Conservation (phyloP, 2,888 invertebrate genomes). For the Encarsia formosa region DNA sequence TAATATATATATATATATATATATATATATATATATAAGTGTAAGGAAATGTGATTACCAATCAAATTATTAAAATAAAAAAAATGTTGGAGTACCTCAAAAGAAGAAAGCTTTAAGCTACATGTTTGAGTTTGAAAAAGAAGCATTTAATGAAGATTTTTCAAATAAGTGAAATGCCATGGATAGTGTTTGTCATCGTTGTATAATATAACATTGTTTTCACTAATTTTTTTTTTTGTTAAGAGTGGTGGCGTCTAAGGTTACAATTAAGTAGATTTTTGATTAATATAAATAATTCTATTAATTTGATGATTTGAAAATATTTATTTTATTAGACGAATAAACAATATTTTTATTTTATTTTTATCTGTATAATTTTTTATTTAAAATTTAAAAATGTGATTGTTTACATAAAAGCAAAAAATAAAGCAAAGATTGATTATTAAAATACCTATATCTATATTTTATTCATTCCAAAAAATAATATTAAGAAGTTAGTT, state of each 20-base stretch:
- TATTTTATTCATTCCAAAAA: too few species aligned
- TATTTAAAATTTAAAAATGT: constrained; percentile 1
- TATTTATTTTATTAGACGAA: constrained; percentile 23
- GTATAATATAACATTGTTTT: constrained; percentile 24
- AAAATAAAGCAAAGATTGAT: too few species aligned
- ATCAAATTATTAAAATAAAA: constrained; percentile 12
- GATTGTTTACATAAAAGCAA: too few species aligned
- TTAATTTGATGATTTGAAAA: constrained; percentile 17
- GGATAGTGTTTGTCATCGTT: constrained; percentile 20
- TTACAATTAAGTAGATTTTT: constrained; percentile 20
- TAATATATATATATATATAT: too few species aligned
- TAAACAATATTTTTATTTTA: constrained; percentile 18
- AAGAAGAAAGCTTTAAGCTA: neutral
- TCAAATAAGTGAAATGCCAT: constrained; percentile 19
- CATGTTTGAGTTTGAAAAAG: constrained; percentile 11
- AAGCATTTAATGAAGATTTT: constrained; percentile 26
- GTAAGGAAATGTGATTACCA: too few species aligned
- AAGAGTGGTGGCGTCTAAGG: constrained; percentile 12
- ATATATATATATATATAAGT: too few species aligned
- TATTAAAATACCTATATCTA: too few species aligned
- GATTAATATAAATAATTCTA: constrained; percentile 10
- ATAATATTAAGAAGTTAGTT: too few species aligned
- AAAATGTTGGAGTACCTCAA: constrained; percentile 2
- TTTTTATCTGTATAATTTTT: neutral
- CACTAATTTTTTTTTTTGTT: constrained; percentile 16